A percentile compares a stretch with the other conserved stretches of the same genome.
These are phyloP conservation scores for Trissolcus basalis DNA, from an alignment of 1,140 invertebrate species.

Conservation along the genomic window DNA sequence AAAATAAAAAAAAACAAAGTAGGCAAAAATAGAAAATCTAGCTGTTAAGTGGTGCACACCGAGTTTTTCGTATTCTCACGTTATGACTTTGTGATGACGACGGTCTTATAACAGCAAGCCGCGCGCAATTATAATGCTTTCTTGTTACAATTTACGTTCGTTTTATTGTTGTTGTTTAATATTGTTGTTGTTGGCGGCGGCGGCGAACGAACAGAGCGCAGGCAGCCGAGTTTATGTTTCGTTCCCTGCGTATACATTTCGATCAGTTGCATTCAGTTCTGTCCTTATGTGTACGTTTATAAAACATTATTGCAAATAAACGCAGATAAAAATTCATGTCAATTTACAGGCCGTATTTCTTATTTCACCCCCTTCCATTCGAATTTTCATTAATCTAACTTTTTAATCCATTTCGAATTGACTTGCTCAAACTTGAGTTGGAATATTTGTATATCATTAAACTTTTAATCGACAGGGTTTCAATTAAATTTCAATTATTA, in stretches of 20 bases:
- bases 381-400: not conserved
- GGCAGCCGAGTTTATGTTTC: conserved; percentile 12
- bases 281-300: conserved; percentile 42
- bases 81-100: conserved; percentile 35
- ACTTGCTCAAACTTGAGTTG: too few species aligned
- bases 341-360: conserved; percentile 16
- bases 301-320: conserved; percentile 52
- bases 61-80: conserved; percentile 49
- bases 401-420: too few species aligned
- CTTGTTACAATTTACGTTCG: conserved; percentile 29
- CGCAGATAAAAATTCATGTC: conserved; percentile 35
- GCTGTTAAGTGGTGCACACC: conserved; percentile 54
- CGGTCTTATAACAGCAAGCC: conserved; percentile 25
- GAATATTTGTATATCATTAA: too few species aligned
- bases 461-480: too few species aligned
- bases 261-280: conserved; percentile 29
- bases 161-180: conserved; percentile 37
- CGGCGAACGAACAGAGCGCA: not conserved
- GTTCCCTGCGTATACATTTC: conserved; percentile 29
- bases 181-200: conserved; percentile 30
- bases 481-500: too few species aligned
- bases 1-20: conserved; percentile 40
- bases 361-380: conserved; percentile 8
- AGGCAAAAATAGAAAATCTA: conserved; percentile 47
- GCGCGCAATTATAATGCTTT: conserved; percentile 10